Conservation (phyloP, 2,797 vertebrate genomes). For the Clarias pachynema region DNA sequence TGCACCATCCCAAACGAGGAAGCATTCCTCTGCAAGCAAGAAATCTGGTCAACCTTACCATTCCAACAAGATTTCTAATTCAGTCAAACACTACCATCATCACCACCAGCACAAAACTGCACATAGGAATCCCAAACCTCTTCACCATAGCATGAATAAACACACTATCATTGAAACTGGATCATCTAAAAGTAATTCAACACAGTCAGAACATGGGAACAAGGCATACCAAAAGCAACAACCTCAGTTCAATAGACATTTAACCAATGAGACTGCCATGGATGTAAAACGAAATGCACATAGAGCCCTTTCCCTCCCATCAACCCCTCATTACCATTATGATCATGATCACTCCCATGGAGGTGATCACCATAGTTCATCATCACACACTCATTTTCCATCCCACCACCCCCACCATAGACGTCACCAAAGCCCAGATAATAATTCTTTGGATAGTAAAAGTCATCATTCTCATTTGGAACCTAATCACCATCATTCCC, state of each 20-base stretch:
- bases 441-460: constrained; percentile 19
- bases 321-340: constrained; percentile 26
- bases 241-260: constrained; percentile 13
- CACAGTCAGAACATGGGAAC: constrained; percentile 16
- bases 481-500: constrained; percentile 21
- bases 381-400: constrained; percentile 22
- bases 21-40: constrained; percentile 39
- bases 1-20: constrained; percentile 56
- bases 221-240: constrained; percentile 37
- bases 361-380: constrained; percentile 30
- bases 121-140: constrained; percentile 40
- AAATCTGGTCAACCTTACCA: constrained; percentile 7
- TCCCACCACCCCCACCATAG: constrained; percentile 33
- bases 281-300: constrained; percentile 10
- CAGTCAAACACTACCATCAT: constrained; percentile 47
- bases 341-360: constrained; percentile 47
- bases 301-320: constrained; percentile 30
- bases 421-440: constrained; percentile 34
- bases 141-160: constrained; percentile 38
- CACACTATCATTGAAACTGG: constrained; percentile 39
- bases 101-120: constrained; percentile 43
- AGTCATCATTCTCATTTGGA: constrained; percentile 29
- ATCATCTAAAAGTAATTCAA: constrained; percentile 30
- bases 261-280: constrained; percentile 27
- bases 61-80: constrained; percentile 55